Base-by-base conservation (phyloP, 2,888 invertebrate species). In the Caradrina clavipalpis region DNA sequence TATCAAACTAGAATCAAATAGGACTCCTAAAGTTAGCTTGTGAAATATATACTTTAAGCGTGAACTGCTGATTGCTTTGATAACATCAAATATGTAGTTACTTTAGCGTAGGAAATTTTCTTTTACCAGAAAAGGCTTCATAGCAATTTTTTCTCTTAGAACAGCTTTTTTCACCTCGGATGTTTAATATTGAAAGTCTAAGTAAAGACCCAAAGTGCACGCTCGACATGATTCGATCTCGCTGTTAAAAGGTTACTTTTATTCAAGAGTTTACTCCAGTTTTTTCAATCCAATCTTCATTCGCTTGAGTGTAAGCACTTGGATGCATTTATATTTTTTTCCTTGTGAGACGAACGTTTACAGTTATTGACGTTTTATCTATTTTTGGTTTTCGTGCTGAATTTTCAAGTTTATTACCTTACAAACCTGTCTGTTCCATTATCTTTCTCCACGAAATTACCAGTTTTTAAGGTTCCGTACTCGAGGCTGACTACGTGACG, bases 211-310 rank as follows among this genome's bases (percentile, higher is more conserved):
- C 60, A 64, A 58, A 82, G 69, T 78, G 64, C 65, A 70, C 64
- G 59, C 72, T 60, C 63, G 68, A 75, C 75, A 78, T 59, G 55
- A 72, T 63, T 68, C 67, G 60, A 77, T 71, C 42, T 55, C 53
- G 58, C 49, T 69, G 70, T 73, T 76, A 72, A 73, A 74, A 74
- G 62, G 73, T 64, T 67, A 69, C 62, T 67, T 60, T 54, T 73
- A 64, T 69, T 67, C 62, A 60, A 57, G 56, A 68, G 57, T 63
- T 64, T 76, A 64, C 61, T 65, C 53, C 45, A 49, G 19, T 63
- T 71, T 75, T 76, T 78, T 73, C 59, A 73, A 82, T 81, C 71
- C 78, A 81, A 85, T 84, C 75, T 84, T 76, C 76, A 80, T 80
- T 78, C 70, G 39, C 60, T 83, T 62, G 61, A 72, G 69, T 73